Evolutionary conservation across 1,140 invertebrate genomes (phyloP).

Genomic region (Colletes gigas): DNA sequence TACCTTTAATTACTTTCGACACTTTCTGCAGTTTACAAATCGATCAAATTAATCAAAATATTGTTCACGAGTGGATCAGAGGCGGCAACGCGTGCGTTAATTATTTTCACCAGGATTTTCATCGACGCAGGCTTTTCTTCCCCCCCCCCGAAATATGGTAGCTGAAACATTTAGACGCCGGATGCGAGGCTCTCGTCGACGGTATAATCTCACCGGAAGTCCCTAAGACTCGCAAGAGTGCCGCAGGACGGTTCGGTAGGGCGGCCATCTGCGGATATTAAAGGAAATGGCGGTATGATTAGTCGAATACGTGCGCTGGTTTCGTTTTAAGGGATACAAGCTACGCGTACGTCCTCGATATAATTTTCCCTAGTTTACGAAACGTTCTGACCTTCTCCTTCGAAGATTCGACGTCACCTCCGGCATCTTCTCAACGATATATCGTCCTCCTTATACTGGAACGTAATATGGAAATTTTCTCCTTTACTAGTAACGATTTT

Average conservation of each 20-base stretch:
- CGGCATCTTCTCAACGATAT: not conserved
- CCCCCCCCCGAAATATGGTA: slow-evolving; percentile 6
- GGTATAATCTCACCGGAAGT: slow-evolving; percentile 78
- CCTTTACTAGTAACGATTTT: too few species aligned
- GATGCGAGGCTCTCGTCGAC: slow-evolving; percentile 70
- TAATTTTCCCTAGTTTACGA: not conserved
- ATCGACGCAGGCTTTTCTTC: slow-evolving; percentile 21
- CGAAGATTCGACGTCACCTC: not conserved
- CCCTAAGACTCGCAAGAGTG: slow-evolving; percentile 75
- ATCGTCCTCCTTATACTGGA: too few species aligned
- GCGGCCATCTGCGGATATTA: slow-evolving; percentile 80
- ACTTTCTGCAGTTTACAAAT: too few species aligned
- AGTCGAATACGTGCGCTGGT: slow-evolving; percentile 80
- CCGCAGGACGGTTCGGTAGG: slow-evolving; percentile 54
- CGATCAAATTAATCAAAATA: too few species aligned
- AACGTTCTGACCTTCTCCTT: not conserved
- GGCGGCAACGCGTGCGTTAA: not conserved
- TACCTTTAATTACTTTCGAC: not conserved
- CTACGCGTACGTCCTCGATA: not conserved
- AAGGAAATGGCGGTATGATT: slow-evolving; percentile 82
- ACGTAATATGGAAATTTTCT: too few species aligned
- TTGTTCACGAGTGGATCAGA: too few species aligned
- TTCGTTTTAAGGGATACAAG: slow-evolving; percentile 72
- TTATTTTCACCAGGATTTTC: slow-evolving; percentile 26
- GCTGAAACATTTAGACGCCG: slow-evolving; percentile 76